phyloP scores from a whole-genome alignment of 23 tunicate species.

The Halocynthia roretzi region DNA sequence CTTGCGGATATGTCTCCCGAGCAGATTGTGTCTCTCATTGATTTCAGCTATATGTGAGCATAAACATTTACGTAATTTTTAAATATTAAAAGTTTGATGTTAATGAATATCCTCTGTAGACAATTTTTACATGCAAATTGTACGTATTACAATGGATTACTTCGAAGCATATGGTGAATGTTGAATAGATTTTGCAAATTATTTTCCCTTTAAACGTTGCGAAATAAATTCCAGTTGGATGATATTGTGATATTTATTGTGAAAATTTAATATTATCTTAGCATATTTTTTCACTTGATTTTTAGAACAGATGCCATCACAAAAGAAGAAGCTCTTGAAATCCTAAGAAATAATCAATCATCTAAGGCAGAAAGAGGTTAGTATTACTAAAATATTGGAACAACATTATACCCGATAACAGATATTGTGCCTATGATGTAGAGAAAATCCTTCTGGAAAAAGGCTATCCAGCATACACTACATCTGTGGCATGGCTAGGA shows the following conservation, averaged over 20 bases:
- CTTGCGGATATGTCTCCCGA: constrained; percentile 93
- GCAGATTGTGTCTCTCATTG: constrained; percentile 72
- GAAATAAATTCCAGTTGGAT: too few relatives aligned
- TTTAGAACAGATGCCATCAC: constrained; percentile 73
- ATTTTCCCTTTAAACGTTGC: too few relatives aligned
- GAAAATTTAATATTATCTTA: not conserved
- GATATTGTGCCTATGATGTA: not conserved
- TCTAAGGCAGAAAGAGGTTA: constrained; percentile 65
- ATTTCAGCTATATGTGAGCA: constrained; percentile 91
- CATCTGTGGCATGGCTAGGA: constrained; percentile 91
- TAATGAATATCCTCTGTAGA: too few relatives aligned
- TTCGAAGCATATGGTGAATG: too few relatives aligned
- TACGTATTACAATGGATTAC: too few relatives aligned
- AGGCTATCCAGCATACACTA: constrained; percentile 94
- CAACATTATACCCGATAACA: not conserved
- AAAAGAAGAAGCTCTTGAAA: constrained; percentile 63
- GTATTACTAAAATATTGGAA: not conserved
- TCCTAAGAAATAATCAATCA: constrained; percentile 52
- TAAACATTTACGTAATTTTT: not conserved
- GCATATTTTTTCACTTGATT: not conserved
- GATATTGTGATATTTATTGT: not conserved
- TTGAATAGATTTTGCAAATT: too few relatives aligned
- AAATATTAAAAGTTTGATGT: too few relatives aligned
- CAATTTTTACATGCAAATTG: too few relatives aligned
- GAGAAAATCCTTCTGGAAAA: constrained; percentile 37